Evolutionary conservation across 2,888 invertebrate genomes (phyloP), one percentile per base, ranked within the genome.

Genomic region (Philopedon plagiatum): DNA sequence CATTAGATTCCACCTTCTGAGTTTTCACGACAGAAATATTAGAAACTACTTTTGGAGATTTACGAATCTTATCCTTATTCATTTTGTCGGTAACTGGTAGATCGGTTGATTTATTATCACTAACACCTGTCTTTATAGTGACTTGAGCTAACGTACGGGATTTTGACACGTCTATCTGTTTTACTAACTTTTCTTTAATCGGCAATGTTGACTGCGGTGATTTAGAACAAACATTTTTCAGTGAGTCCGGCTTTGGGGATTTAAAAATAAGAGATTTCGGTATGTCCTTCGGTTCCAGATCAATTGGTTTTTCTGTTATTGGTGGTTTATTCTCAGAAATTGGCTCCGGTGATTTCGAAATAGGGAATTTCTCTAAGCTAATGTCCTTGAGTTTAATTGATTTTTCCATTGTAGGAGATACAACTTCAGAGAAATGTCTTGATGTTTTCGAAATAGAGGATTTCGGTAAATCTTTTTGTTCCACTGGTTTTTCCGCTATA

Each of bases 361-460:
- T 1, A 37, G 60, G 23, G 26, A 34, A 46, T n/a, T 29, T 46
- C 11, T n/a, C 29, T 15, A 13, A 2, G 0, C 21, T 41, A 37
- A 29, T 34, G 1, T 15, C 11, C 1, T 32, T 13, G 0, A 21
- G 18, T 5, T 64, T 3, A 2, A 8, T 2, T 9, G 44, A 11
- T 21, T 21, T 21, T 37, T 37, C 39, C 1, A 2, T 23, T n/a
- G n/a, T 8, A 26, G 49, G 26, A 0, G 46, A 46, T 62, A 44
- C 44, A 4, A 0, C 13, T 1, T 44, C 61, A n/a, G 23, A 23
- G n/a, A 11, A 7, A 8, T 23, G 5, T 13, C 56, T 41, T 0
- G 67, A 39, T 18, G 60, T 37, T 60, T 71, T 60, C 51, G 39
- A 23, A 9, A 51, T 0, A 37, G 61, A 32, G 51, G 51, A 39